These are phyloP conservation scores for Stigmatopora argus DNA, from an alignment of 2,113 vertebrate genomes.

Conservation along the genomic window DNA sequence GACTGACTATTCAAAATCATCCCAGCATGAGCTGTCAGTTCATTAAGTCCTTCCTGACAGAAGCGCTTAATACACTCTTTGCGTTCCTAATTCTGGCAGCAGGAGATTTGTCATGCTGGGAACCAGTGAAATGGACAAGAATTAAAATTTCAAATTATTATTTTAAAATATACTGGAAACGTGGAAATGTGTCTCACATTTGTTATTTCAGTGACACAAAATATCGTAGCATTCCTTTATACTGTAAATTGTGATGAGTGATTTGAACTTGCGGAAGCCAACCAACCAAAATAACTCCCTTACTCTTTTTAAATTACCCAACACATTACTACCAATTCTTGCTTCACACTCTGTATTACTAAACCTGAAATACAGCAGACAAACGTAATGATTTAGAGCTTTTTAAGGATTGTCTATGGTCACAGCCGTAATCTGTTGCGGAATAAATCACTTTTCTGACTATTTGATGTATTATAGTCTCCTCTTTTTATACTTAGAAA, in stretches of 20 bases:
- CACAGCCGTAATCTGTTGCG: too few relatives aligned
- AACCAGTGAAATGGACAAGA: background rate
- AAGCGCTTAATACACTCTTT: conserved; percentile 4
- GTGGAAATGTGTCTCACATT: background rate
- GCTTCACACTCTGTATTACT: background rate
- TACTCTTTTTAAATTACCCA: too few relatives aligned
- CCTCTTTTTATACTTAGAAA: background rate
- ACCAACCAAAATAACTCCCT: too few relatives aligned
- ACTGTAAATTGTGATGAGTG: too few relatives aligned
- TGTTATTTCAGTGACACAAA: background rate
- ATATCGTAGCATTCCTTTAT: background rate
- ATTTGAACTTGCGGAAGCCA: too few relatives aligned
- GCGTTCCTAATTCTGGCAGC: conserved; percentile 7
- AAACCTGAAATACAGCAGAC: background rate
- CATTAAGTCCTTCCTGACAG: conserved; percentile 8
- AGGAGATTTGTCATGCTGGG: conserved; percentile 3
- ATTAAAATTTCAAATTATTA: background rate
- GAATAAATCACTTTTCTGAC: background rate
- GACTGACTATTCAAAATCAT: conserved; percentile 10
- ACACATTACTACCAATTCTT: background rate
- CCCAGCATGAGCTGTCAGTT: conserved; percentile 6
- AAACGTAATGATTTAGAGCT: background rate
- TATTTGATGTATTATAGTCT: background rate
- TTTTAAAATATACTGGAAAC: background rate
- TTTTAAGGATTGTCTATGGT: background rate